These are phyloP conservation scores for Cherax quadricarinatus DNA, from an alignment of 1,140 invertebrate species.

Conservation along the genomic window DNA sequence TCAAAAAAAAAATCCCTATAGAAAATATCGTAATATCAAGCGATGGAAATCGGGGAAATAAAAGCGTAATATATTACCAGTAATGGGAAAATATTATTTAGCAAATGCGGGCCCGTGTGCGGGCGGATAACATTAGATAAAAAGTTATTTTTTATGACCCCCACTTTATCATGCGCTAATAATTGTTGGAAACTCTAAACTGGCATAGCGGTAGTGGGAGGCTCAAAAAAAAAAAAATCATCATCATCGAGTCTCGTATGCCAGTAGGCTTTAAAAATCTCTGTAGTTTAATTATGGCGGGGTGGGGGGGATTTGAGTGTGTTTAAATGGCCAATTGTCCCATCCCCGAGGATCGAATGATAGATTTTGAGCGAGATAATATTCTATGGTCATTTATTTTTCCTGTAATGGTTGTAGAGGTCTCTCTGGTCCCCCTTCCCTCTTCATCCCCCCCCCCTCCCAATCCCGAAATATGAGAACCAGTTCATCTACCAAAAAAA, in stretches of 20 bases:
- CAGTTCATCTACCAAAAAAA: too few relatives aligned
- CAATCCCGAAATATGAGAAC: too few relatives aligned
- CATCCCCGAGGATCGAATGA: slow-evolving; percentile 27
- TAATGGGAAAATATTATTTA: slow-evolving; percentile 46
- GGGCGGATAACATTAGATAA: not conserved
- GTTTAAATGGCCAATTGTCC: slow-evolving; percentile 38
- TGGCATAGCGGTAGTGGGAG: slow-evolving; percentile 20
- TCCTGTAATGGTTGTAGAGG: not conserved
- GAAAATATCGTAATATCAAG: not conserved
- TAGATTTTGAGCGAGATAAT: slow-evolving; percentile 6
- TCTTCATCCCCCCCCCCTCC: too few relatives aligned
- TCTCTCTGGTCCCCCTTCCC: not conserved
- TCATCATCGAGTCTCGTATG: slow-evolving; percentile 28
- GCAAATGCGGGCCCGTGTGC: slow-evolving; percentile 15
- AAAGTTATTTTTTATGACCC: slow-evolving; percentile 44
- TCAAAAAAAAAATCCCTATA: not conserved
- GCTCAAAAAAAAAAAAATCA: not conserved
- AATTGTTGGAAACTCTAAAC: slow-evolving; percentile 60
- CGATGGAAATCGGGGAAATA: slow-evolving; percentile 34
- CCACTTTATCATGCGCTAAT: slow-evolving; percentile 23
- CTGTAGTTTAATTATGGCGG: slow-evolving; percentile 42
- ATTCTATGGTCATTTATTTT: not conserved
- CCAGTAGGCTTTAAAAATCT: slow-evolving; percentile 24
- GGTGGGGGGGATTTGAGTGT: not conserved
- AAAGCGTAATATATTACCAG: slow-evolving; percentile 44